These are phyloP conservation scores for Hanleya hanleyi DNA, from an alignment of 2,888 invertebrate genomes.

Conservation along the genomic window DNA sequence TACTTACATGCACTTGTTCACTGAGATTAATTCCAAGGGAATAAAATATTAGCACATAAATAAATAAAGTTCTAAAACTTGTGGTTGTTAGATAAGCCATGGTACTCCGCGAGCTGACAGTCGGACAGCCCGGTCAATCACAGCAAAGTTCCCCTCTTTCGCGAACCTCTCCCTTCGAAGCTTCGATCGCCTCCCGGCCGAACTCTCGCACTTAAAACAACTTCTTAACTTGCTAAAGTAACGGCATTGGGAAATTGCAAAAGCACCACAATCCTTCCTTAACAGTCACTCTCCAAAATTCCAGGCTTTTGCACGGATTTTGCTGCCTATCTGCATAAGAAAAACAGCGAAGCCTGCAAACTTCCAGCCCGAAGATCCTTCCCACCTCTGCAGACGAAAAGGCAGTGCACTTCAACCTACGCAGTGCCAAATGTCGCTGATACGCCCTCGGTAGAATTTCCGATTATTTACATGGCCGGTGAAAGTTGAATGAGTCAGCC, in stretches of 20 bases:
- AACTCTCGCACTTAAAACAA: not conserved
- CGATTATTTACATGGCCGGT: not conserved
- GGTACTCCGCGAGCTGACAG: not conserved
- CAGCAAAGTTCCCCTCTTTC: too few species aligned
- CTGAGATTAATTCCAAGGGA: not conserved
- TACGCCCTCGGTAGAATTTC: conserved; percentile 1
- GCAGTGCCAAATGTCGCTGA: not conserved
- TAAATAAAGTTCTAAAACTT: not conserved
- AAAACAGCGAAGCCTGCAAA: conserved; percentile 7
- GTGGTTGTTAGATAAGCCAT: not conserved
- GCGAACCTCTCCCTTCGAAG: not conserved
- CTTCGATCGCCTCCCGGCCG: not conserved
- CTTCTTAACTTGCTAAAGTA: not conserved
- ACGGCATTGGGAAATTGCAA: not conserved
- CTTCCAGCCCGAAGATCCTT: not conserved
- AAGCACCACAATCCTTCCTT: not conserved
- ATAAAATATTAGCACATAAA: conserved; percentile 5
- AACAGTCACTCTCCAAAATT: not conserved
- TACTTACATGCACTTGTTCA: conserved; percentile 1
- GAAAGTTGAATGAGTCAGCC: conserved; percentile 6
- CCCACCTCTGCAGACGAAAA: not conserved
- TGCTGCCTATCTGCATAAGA: not conserved
- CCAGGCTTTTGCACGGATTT: not conserved
- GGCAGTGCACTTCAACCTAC: not conserved
- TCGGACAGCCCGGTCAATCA: not conserved